Conservation (phyloP, 2,113 vertebrate species). For the Stercorarius parasiticus region DNA sequence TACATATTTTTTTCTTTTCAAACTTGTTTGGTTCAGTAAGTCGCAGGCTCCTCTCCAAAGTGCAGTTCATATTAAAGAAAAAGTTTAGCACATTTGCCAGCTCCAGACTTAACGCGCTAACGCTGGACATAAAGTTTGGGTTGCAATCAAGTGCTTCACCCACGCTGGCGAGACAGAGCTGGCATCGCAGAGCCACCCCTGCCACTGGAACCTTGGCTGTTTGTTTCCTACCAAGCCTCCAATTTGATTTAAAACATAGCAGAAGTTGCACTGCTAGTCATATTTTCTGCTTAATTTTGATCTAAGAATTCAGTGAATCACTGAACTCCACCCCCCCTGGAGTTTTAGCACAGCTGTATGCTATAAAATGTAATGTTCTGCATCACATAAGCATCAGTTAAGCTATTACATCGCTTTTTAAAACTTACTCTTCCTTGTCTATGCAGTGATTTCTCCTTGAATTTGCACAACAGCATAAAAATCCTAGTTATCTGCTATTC, state of each 20-base stretch:
- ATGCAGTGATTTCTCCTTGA: background rate
- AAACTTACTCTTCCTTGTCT: background rate
- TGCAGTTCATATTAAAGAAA: no score
- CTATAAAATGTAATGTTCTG: fast-evolving
- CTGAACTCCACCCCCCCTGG: background rate
- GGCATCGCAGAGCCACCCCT: background rate
- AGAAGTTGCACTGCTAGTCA: no score
- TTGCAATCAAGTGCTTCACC: no score
- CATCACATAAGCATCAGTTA: background rate
- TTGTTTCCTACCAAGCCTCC: background rate
- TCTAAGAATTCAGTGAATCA: background rate
- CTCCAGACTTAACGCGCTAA: background rate
- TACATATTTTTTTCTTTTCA: no score
- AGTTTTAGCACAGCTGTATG: background rate
- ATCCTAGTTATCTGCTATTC: background rate
- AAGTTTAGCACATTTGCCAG: background rate
- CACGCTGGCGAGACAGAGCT: fast-evolving
- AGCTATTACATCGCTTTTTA: background rate
- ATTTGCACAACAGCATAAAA: background rate
- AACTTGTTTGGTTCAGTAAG: background rate
- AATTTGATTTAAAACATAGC: background rate
- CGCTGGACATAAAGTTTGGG: fast-evolving
- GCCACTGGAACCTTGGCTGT: background rate
- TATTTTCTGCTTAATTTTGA: no score
- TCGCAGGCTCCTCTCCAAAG: no score